Evolutionary conservation across 2,888 invertebrate genomes (phyloP), one percentile per base, ranked within the genome.

Genomic region (Pheosia gnoma): DNA sequence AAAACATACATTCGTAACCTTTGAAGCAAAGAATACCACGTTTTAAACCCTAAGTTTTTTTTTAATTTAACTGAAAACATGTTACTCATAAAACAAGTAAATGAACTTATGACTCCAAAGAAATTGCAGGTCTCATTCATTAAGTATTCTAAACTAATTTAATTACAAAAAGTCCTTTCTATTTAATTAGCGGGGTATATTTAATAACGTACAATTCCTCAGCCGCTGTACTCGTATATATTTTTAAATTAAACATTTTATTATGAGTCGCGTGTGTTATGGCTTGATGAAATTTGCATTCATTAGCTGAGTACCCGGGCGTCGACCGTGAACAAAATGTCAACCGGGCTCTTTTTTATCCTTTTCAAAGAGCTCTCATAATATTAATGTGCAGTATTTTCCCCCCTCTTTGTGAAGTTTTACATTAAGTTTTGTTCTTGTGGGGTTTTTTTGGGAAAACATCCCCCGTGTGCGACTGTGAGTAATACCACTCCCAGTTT

Each of bases 251-350:
- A 84, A 82, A 80, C 78, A 81, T 84, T 85, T 85, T 80, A 82
- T 79, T 81, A 84, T 81, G 81, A 80, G 78, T 74, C 78, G 74
- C 84, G 83, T 85, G 82, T 85, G 84, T 86, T 74, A 74, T 76
- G 75, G 81, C 79, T 80, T 89, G 84, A 88, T 89, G 84, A 87
- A 90, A 90, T 91, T 90, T 89, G 86, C 90, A 90, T 90, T 90
- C 88, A 89, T 90, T 90, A 90, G 86, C 78, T 73, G 81, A 86
- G 84, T 84, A 81, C 68, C 72, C 72, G 69, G 72, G 78, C 65
- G 67, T 61, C 68, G 71, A 65, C 67, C 73, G 72, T 74, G 72
- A 73, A 77, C 75, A 75, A 78, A 80, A 79, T 77, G 76, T 77
- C 70, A 73, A 72, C 73, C 61, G 64, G 9, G 59, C 61, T 70